These are phyloP conservation scores for Pterocles burchelli DNA, from an alignment of 2,113 vertebrate species.

Conservation along the genomic window DNA sequence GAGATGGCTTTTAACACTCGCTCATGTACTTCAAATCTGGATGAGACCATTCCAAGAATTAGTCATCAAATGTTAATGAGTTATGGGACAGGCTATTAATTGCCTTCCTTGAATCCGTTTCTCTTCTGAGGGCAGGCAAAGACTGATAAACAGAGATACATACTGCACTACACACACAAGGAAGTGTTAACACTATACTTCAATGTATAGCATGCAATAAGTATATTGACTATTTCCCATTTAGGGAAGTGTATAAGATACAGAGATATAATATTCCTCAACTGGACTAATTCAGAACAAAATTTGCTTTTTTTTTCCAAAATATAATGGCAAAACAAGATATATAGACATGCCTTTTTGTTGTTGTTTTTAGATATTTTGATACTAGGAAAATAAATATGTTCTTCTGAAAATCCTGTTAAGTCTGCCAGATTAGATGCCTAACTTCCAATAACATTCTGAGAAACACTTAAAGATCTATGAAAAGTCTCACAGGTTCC, in stretches of 20 bases:
- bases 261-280: not conserved
- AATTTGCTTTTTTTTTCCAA: not conserved
- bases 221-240: not conserved
- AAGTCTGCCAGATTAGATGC: not conserved
- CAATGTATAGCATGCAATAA: not conserved
- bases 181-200: not conserved
- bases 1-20: conserved; percentile 12
- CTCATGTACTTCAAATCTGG: not conserved
- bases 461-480: not conserved
- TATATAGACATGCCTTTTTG: not conserved
- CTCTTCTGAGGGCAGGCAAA: conserved; percentile 24
- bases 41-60: not conserved
- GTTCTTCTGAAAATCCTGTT: not conserved
- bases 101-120: not conserved
- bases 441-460: not conserved
- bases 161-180: not conserved
- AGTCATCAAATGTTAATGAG: conserved; percentile 33
- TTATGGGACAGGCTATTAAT: conserved; percentile 11
- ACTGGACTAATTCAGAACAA: not conserved
- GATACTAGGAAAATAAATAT: not conserved
- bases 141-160: not conserved
- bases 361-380: not conserved
- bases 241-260: not conserved
- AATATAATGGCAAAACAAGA: not conserved
- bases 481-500: not conserved